A percentile compares a stretch with the other conserved stretches of the same genome.
These are phyloP conservation scores for Tetrax tetrax DNA, from an alignment of 2,113 vertebrate genomes.

Conservation along the genomic window DNA sequence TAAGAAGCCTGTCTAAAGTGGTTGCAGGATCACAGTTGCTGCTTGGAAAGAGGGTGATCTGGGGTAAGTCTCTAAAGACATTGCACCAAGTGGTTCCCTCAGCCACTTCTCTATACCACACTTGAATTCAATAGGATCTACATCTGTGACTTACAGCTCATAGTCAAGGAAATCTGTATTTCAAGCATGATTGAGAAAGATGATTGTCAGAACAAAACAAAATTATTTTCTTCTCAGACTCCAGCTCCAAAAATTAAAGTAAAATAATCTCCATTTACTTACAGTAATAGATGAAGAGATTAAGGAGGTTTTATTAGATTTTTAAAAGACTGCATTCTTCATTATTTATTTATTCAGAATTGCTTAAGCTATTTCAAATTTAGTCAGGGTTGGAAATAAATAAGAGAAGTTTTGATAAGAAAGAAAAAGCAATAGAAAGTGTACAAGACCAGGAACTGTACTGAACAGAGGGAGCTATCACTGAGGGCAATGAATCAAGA, in stretches of 20 bases:
- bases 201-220: background rate
- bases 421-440: background rate
- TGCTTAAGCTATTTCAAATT: background rate
- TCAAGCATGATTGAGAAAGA: conserved; percentile 5
- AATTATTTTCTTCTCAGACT: background rate
- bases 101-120: background rate
- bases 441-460: background rate
- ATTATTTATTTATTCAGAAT: conserved; percentile 8
- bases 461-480: conserved; percentile 16
- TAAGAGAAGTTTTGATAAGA: background rate
- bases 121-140: background rate
- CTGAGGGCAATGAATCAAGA: background rate
- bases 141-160: background rate
- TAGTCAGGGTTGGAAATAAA: background rate
- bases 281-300: background rate
- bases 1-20: background rate
- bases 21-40: background rate
- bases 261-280: conserved; percentile 20
- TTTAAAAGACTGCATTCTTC: background rate
- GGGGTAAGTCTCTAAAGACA: background rate
- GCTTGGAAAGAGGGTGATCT: background rate
- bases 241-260: conserved; percentile 3
- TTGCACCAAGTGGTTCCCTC: background rate
- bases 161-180: conserved; percentile 24
- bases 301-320: background rate